Base-by-base conservation (phyloP, 2,113 vertebrate species). In the Chlamydotis undulata region DNA sequence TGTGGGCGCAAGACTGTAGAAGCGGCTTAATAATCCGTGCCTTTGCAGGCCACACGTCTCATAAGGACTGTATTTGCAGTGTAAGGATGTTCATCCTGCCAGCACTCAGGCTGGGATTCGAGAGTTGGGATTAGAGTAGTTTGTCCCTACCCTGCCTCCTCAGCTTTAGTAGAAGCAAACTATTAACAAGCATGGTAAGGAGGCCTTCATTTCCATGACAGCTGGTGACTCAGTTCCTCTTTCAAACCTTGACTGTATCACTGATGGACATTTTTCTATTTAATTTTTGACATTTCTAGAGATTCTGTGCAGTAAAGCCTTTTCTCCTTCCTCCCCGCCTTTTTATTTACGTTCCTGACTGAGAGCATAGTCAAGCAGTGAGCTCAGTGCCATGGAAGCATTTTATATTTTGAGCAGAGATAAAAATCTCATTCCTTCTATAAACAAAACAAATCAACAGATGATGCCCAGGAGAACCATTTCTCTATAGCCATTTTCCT, bases 371-470 rank as follows among this genome's bases (percentile, higher is more conserved):
- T 73, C 68, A 60, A 97, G 73, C 82, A 94, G 89, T 93, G 87
- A 96, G 84, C 82, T 91, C 89, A 91, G 96, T 95, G 91, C 87
- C 92, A 94, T 96, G 93, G 93, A 93, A 95, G 90, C 95, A 76
- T 96, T 97, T 96, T 96, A 96, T 97, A 94, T 96, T 96, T 97
- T 93, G 95, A 97, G 74, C 65, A 89, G 93, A 97, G 96, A 97
- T 97, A 97, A 97, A 97, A 95, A 96, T 96, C 96, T 95, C 89
- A 81, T 96, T 97, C 94, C 85, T 94, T 97, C 94, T 96, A 96
- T 96, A 97, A 97, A 96, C 96, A 96, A 97, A 97, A 96, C 95
- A 97, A 96, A 96, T 97, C 96, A 97, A 97, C 95, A 96, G 93
- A 96, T 93, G 97, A 97, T 96, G 93, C 97, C 95, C 97, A 89